Evolutionary conservation across 1,140 invertebrate genomes (phyloP).

Genomic region (Platyura marginata): DNA sequence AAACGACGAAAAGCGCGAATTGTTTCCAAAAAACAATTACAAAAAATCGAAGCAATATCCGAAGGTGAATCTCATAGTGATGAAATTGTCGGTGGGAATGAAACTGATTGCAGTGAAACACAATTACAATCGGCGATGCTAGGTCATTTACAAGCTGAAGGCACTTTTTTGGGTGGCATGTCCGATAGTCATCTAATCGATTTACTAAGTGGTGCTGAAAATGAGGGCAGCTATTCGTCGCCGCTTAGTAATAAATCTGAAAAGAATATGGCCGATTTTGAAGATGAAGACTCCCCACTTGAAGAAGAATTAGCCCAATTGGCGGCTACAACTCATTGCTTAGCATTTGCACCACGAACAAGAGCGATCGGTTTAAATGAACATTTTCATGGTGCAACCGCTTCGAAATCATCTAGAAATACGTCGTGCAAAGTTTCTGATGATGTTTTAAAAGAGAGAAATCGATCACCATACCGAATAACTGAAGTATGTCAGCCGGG

Average conservation of each 20-base stretch:
- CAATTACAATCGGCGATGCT: slow-evolving; percentile 16
- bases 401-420: slow-evolving; percentile 12
- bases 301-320: slow-evolving; percentile 52
- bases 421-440: slow-evolving; percentile 9
- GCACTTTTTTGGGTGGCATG: slow-evolving; percentile 20
- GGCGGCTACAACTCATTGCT: slow-evolving; percentile 10
- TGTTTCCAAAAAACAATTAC: neutral
- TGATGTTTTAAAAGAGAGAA: slow-evolving; percentile 14
- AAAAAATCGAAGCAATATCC: slow-evolving; percentile 18
- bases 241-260: slow-evolving; percentile 84
- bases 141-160: slow-evolving; percentile 16
- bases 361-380: neutral
- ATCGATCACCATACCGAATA: slow-evolving; percentile 39
- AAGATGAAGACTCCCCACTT: slow-evolving; percentile 84
- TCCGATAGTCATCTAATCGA: slow-evolving; percentile 32
- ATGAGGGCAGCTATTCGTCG: slow-evolving; percentile 65
- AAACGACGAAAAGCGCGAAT: slow-evolving; percentile 9
- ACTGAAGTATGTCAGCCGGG: slow-evolving; percentile 73
- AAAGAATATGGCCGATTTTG: slow-evolving; percentile 87
- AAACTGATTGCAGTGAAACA: slow-evolving; percentile 22
- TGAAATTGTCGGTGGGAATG: slow-evolving; percentile 17
- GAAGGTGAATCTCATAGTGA: slow-evolving; percentile 13
- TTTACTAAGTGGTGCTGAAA: slow-evolving; percentile 48
- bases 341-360: slow-evolving; percentile 1
- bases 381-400: slow-evolving; percentile 1